These are phyloP conservation scores for Schizothorax lantsangensis DNA, from an alignment of 2,797 vertebrate genomes.

Conservation along the genomic window DNA sequence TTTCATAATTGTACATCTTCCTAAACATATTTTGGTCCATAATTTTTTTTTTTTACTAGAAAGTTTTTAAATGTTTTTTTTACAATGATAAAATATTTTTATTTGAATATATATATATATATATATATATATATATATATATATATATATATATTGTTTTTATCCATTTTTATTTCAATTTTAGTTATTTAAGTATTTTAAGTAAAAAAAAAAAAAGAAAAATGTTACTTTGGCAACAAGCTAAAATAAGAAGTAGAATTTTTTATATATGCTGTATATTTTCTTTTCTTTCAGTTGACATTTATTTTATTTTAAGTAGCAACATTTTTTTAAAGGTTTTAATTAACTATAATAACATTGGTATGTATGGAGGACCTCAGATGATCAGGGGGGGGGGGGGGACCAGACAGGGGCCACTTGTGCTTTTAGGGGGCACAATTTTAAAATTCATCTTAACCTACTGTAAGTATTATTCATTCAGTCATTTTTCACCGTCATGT, in stretches of 20 bases:
- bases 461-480: no score
- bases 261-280: background rate
- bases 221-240: background rate
- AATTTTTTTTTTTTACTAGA: background rate
- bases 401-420: no score
- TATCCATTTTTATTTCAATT: background rate
- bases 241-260: no score
- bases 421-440: no score
- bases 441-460: no score
- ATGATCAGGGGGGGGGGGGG: no score
- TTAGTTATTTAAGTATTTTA: background rate
- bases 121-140: no score
- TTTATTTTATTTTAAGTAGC: background rate
- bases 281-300: background rate
- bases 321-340: background rate
- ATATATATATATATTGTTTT: no score
- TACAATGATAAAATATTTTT: background rate
- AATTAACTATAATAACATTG: background rate
- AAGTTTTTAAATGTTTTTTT: no score
- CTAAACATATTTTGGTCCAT: background rate
- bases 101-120: background rate
- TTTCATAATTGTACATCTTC: background rate
- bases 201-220: background rate
- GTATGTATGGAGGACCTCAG: background rate
- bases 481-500: no score